Conservation (phyloP, 2,888 invertebrate species). For the Hoplodrina blanda region DNA sequence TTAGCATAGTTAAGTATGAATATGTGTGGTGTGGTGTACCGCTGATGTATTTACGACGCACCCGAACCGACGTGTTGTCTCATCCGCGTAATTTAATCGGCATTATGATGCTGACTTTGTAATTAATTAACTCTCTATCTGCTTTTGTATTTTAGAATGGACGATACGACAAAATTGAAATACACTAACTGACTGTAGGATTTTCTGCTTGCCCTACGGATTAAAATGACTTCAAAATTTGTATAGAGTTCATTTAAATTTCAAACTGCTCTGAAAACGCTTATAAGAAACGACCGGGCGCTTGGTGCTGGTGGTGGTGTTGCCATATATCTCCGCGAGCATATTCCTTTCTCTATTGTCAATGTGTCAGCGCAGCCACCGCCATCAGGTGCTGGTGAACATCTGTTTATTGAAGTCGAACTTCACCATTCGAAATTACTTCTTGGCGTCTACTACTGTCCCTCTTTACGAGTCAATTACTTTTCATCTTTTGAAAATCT, state of each 20-base stretch:
- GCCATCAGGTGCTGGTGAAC: too few species aligned
- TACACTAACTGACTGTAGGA: neutral
- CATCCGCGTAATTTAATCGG: conserved; percentile 83
- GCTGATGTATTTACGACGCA: conserved; percentile 83
- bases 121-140: conserved; percentile 77
- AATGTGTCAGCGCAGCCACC: too few species aligned
- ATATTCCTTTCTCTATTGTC: too few species aligned
- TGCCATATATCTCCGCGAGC: too few species aligned
- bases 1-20: conserved; percentile 47
- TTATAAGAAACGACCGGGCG: too few species aligned
- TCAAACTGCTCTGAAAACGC: conserved; percentile 34
- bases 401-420: too few species aligned
- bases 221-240: conserved; percentile 29
- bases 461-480: too few species aligned
- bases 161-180: conserved; percentile 20
- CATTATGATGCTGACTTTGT: conserved; percentile 76
- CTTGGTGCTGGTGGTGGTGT: too few species aligned
- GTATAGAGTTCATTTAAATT: conserved; percentile 42
- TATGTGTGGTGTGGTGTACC: conserved; percentile 71
- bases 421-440: too few species aligned
- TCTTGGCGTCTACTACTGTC: too few species aligned
- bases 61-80: conserved; percentile 73
- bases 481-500: too few species aligned
- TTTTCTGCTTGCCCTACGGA: conserved; percentile 18
- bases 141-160: conserved; percentile 51